Evolutionary conservation across 37 sponge, comb jelly and placozoan genomes (phyloP), one percentile per base, ranked within the genome.

Genomic region (Cladorhizidae sp.): DNA sequence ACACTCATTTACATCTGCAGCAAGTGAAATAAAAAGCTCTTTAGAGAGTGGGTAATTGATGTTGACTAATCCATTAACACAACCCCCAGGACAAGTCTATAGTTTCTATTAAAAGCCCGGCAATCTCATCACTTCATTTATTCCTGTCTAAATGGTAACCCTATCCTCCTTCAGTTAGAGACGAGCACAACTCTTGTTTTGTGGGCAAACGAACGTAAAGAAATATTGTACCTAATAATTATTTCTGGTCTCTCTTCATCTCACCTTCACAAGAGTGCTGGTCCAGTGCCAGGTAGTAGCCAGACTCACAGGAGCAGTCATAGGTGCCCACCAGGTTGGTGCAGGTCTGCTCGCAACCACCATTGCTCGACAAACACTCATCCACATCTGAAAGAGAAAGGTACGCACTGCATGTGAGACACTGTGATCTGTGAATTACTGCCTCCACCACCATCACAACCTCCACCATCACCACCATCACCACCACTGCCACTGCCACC

Each of bases 21-120:
- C 88, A 88, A 79, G 88, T 76, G 25, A 87, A 67, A 43, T 92
- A 87, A 86, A 54, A 1, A 73, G 8, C n/a, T n/a, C n/a, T n/a
- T n/a, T n/a, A n/a, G n/a, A n/a, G n/a, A n/a, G n/a, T n/a, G n/a
- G n/a, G n/a, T n/a, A n/a, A n/a, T n/a, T n/a, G n/a, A n/a, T n/a
- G n/a, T n/a, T n/a, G n/a, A n/a, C n/a, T n/a, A n/a, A n/a, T n/a
- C n/a, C n/a, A n/a, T n/a, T n/a, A n/a, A n/a, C n/a, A n/a, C n/a
- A n/a, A n/a, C n/a, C n/a, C n/a, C n/a, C n/a, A n/a, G n/a, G n/a
- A n/a, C n/a, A n/a, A n/a, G n/a, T n/a, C n/a, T n/a, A n/a, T n/a
- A n/a, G n/a, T n/a, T n/a, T n/a, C n/a, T n/a, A n/a, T n/a, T n/a
- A n/a, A n/a, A n/a, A n/a, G n/a, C n/a, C n/a, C n/a, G n/a, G n/a